Evolutionary conservation across 1,140 invertebrate genomes (phyloP).

Genomic region (Pissodes strobi): DNA sequence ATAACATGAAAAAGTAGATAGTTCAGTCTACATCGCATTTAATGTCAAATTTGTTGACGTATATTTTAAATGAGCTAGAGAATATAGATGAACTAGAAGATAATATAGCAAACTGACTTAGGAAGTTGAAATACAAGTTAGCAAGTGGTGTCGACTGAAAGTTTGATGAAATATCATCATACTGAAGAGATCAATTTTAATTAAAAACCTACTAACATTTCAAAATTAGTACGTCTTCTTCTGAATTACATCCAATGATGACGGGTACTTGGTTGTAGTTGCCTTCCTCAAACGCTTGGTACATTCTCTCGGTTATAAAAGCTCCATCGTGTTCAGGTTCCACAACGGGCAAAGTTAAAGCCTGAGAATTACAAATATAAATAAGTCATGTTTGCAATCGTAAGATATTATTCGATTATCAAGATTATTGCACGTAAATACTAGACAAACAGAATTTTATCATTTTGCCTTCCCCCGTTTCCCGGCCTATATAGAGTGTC

Average conservation of each 20-base stretch:
- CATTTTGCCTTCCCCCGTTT: too few relatives aligned
- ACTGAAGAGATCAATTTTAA: neutral
- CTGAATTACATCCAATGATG: constrained; percentile 44
- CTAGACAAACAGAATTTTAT: neutral
- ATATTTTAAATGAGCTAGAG: too few relatives aligned
- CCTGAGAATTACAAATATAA: constrained; percentile 20
- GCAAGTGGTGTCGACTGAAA: too few relatives aligned
- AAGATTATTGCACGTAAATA: neutral
- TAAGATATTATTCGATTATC: neutral
- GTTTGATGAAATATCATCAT: too few relatives aligned
- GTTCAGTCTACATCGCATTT: too few relatives aligned
- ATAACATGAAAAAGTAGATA: too few relatives aligned
- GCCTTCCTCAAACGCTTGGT: constrained; percentile 37
- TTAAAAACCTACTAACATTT: constrained; percentile 18
- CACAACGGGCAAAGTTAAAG: constrained; percentile 27
- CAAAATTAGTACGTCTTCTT: constrained; percentile 31
- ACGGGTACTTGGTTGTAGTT: constrained; percentile 39
- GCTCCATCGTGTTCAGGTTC: constrained; percentile 40
- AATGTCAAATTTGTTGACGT: too few relatives aligned
- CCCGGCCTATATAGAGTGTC: too few relatives aligned
- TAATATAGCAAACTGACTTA: too few relatives aligned
- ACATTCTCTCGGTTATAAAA: constrained; percentile 38
- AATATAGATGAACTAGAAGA: too few relatives aligned
- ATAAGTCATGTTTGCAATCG: neutral
- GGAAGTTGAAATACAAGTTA: too few relatives aligned